Base-by-base conservation (phyloP, 2,888 invertebrate genomes). In the Hirtodrosophila trivittata region DNA sequence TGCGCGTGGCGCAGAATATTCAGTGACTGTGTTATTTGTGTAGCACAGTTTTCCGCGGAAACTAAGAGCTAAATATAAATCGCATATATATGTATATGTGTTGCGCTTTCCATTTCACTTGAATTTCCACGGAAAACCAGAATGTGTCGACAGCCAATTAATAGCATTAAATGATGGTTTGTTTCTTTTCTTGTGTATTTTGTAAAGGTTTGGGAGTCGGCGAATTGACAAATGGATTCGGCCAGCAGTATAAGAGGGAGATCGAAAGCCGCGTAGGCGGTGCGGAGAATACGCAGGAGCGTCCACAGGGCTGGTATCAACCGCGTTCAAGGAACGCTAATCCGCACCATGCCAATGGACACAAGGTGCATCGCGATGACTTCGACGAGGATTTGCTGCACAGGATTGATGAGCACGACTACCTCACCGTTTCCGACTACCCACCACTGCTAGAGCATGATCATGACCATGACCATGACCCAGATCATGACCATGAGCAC, bases 351-450 rank as follows among this genome's bases (percentile, higher is more conserved):
- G 54, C 37, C 2, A 49, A 47, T 33, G 71, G 37, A 7, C 57
- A 60, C 21, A 55, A 50, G 4, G 46, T 47, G 12, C 64, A 72
- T 33, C 85, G 84, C 8, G 81, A 81, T 14, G 77, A 74, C 1
- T 25, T 70, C 5, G 59, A 62, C 3, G 81, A 87, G 14, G 83
- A 84, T 37, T 42, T 77, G 7, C 26, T 86, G 18, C 84, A 74
- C 8, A 70, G 71, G 43, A 75, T 49, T 0, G 64, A 68, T 33
- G 83, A 78, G 9, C 73, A 70, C 14, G 75, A 72, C n/a, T 84
- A 83, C 30, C 63, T 77, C 14, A 76, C 86, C 51, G 83, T 83
- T 8, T 88, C 90, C 4, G 88, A 84, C 9, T 85, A 76, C 35
- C 89, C 89, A 35, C 89, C 89, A 3, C 86, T 82, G 46, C 41